Conservation (phyloP, 2,888 invertebrate genomes). For the Salticus scenicus region DNA sequence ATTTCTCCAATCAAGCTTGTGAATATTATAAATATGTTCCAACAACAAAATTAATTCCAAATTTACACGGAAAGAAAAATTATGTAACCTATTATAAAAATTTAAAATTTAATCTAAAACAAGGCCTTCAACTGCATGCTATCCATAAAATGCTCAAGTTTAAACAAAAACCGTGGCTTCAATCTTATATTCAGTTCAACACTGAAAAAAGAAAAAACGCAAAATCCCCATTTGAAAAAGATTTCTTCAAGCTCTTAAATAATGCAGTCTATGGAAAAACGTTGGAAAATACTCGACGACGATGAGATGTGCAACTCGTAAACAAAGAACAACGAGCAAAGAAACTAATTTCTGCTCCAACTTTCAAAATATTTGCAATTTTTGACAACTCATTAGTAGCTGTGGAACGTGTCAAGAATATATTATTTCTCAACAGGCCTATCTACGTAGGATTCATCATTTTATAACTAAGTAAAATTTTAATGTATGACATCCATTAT, state of each 20-base stretch:
- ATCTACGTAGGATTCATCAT: not conserved
- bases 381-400: not conserved
- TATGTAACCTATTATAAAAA: slow-evolving; percentile 72
- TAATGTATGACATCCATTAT: not conserved
- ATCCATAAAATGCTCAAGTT: slow-evolving; percentile 70
- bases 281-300: slow-evolving; percentile 74
- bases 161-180: too few relatives aligned
- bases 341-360: too few relatives aligned
- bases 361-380: slow-evolving; percentile 21
- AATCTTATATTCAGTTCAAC: too few relatives aligned
- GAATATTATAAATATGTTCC: not conserved
- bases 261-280: slow-evolving; percentile 75
- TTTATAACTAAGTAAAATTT: not conserved
- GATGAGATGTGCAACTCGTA: too few relatives aligned
- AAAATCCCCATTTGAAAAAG: slow-evolving; percentile 74
- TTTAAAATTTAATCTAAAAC: slow-evolving; percentile 68
- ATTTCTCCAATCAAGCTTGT: not conserved
- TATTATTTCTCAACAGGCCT: not conserved
- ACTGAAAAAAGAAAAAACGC: slow-evolving; percentile 71
- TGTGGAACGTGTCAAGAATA: not conserved
- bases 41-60: slow-evolving; percentile 42
- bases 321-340: too few relatives aligned
- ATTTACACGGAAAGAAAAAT: slow-evolving; percentile 68
- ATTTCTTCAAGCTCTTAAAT: too few relatives aligned
- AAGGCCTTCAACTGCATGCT: slow-evolving; percentile 71